Percentiles rank a stretch among this genome's conserved stretches.
phyloP scores from a whole-genome alignment of 2,888 invertebrate genomes.

The Resseliella maxima region DNA sequence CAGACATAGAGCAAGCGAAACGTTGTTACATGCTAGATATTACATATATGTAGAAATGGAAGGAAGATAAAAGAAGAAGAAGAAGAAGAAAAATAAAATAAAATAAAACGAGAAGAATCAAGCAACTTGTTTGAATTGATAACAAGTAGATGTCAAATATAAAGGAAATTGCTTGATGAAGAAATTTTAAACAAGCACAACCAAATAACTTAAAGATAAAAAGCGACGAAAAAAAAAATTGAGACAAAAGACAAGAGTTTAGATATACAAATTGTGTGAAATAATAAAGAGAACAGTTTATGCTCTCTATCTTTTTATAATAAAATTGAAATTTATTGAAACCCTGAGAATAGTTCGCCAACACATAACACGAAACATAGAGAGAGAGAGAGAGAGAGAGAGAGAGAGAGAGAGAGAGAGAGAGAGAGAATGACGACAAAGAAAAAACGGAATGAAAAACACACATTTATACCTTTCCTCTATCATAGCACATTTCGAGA shows the following conservation, averaged over 20 bases:
- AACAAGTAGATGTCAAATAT: slow-evolving; percentile 43
- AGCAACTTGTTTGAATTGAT: slow-evolving; percentile 53
- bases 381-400: too few species aligned
- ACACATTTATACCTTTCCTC: background rate
- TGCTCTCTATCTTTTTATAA: background rate
- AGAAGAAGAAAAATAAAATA: background rate
- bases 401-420: too few species aligned
- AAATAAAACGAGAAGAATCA: background rate
- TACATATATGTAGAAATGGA: too few species aligned
- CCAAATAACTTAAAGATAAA: background rate
- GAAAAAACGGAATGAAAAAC: background rate
- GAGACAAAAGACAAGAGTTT: background rate
- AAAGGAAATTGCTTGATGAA: slow-evolving; percentile 35
- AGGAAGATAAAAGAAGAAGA: background rate
- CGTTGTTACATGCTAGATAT: background rate
- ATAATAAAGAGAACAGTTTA: background rate
- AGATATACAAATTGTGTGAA: slow-evolving; percentile 7
- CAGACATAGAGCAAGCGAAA: background rate
- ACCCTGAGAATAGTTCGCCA: background rate
- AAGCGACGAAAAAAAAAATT: background rate
- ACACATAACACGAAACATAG: too few species aligned
- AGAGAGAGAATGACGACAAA: too few species aligned
- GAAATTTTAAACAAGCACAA: background rate
- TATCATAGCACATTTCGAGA: background rate
- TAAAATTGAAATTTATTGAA: background rate